A percentile compares a stretch with the other conserved stretches of the same genome.
Evolutionary conservation across 2,888 invertebrate genomes (phyloP).

Genomic region (Allophyes oxyacanthae): DNA sequence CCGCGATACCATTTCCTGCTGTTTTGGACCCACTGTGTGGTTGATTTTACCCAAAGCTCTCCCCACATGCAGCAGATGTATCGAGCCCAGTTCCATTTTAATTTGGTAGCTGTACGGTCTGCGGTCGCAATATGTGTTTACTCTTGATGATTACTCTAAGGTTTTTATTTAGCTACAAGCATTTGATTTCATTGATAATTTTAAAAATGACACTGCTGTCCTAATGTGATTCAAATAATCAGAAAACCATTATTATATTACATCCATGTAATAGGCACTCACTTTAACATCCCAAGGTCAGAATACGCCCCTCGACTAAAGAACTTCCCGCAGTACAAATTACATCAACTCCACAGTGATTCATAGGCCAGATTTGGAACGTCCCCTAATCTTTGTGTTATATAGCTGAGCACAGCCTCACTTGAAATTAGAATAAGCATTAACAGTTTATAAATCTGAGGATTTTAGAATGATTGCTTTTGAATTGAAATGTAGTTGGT

Average conservation of each 20-base stretch:
- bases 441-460: constrained; percentile 41
- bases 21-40: too few relatives aligned
- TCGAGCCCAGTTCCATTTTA: too few relatives aligned
- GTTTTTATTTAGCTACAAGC: too few relatives aligned
- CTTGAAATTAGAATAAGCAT: constrained; percentile 36
- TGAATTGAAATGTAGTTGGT: constrained; percentile 29
- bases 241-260: constrained; percentile 8
- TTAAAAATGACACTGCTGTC: too few relatives aligned
- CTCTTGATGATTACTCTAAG: too few relatives aligned
- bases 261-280: constrained; percentile 6
- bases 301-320: constrained; percentile 31
- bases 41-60: too few relatives aligned
- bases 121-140: too few relatives aligned
- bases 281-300: constrained; percentile 5
- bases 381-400: background rate
- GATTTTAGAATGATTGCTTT: constrained; percentile 30
- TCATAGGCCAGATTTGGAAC: constrained; percentile 23
- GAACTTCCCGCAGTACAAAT: constrained; percentile 46
- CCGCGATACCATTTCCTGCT: too few relatives aligned
- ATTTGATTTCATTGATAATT: too few relatives aligned
- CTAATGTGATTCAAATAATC: too few relatives aligned
- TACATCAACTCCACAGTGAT: constrained; percentile 48
- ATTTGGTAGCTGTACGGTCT: too few relatives aligned
- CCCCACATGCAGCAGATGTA: too few relatives aligned
- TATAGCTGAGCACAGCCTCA: constrained; percentile 3